Evolutionary conservation across 2,113 vertebrate species (phyloP).

Genomic region (Notiomystis cincta): DNA sequence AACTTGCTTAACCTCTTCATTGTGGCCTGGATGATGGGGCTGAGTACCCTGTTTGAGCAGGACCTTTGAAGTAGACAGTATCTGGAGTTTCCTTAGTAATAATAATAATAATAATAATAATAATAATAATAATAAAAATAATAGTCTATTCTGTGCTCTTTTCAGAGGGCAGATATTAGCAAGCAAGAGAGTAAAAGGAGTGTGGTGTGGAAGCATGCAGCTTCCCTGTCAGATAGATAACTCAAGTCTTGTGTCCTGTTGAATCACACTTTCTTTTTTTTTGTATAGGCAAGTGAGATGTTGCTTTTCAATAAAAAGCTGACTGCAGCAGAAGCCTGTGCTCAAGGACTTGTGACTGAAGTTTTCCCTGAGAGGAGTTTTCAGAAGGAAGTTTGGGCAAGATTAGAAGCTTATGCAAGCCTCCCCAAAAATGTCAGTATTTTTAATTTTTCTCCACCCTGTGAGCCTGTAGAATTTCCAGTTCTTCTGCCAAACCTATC

Average conservation of each 20-base stretch:
- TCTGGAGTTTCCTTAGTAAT: background rate
- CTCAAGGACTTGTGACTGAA: slow-evolving; percentile 83
- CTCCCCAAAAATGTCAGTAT: slow-evolving; percentile 84
- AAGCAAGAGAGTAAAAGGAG: background rate
- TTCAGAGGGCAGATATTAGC: background rate
- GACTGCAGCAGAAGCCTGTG: slow-evolving; percentile 84
- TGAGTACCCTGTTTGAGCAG: background rate
- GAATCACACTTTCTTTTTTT: background rate
- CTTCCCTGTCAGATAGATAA: background rate
- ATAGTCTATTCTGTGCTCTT: background rate
- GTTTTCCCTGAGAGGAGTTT: slow-evolving; percentile 88
- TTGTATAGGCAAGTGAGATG: slow-evolving; percentile 83
- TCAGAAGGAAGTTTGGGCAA: slow-evolving; percentile 85
- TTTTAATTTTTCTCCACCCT: background rate
- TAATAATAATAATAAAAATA: background rate
- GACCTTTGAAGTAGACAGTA: background rate
- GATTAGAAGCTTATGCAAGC: slow-evolving; percentile 78
- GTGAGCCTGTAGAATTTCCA: background rate
- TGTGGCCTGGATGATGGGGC: background rate
- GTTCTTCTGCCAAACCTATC: background rate
- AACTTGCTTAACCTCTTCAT: background rate
- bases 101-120: background rate
- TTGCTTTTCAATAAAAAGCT: slow-evolving; percentile 91
- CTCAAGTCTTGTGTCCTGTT: background rate
- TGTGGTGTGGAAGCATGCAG: background rate